phyloP scores from a whole-genome alignment of 1,140 invertebrate species.

The Vanessa tameamea region DNA sequence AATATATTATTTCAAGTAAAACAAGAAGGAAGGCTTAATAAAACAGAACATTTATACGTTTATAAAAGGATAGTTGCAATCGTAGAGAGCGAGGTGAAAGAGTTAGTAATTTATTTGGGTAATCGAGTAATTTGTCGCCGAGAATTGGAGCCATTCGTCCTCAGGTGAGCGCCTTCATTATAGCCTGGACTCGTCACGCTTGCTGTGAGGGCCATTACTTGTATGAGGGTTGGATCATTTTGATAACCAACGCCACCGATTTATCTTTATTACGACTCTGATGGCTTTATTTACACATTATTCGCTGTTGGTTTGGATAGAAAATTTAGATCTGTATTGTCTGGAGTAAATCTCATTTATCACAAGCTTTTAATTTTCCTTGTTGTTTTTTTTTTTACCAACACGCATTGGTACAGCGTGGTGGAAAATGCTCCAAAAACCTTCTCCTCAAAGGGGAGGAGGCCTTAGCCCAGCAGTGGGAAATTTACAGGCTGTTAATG shows the following conservation, averaged over 20 bases:
- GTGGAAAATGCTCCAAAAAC: too few species aligned
- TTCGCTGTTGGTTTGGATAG: too few species aligned
- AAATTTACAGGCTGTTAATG: too few species aligned
- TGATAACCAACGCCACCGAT: background rate
- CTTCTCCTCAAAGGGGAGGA: too few species aligned
- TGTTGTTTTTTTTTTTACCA: too few species aligned
- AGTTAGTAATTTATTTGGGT: slow-evolving; percentile 54
- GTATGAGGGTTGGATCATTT: slow-evolving; percentile 8
- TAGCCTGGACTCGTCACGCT: slow-evolving; percentile 5
- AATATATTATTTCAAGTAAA: background rate
- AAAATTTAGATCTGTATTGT: too few species aligned
- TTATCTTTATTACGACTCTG: background rate
- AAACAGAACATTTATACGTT: slow-evolving; percentile 13
- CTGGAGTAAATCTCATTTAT: too few species aligned
- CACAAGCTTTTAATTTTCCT: too few species aligned
- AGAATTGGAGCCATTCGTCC: slow-evolving; percentile 52
- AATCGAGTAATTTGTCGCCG: slow-evolving; percentile 55
- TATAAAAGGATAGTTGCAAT: slow-evolving; percentile 24
- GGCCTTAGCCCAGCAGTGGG: too few species aligned
- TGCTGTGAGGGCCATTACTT: slow-evolving; percentile 9
- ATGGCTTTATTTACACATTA: too few species aligned
- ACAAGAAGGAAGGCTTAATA: slow-evolving; percentile 4
- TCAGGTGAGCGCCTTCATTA: slow-evolving; percentile 39
- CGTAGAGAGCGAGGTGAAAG: slow-evolving; percentile 30
- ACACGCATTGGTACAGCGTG: too few species aligned